Base-by-base conservation (phyloP, 2,888 invertebrate genomes). In the Aphelenchoides bicaudatus region DNA sequence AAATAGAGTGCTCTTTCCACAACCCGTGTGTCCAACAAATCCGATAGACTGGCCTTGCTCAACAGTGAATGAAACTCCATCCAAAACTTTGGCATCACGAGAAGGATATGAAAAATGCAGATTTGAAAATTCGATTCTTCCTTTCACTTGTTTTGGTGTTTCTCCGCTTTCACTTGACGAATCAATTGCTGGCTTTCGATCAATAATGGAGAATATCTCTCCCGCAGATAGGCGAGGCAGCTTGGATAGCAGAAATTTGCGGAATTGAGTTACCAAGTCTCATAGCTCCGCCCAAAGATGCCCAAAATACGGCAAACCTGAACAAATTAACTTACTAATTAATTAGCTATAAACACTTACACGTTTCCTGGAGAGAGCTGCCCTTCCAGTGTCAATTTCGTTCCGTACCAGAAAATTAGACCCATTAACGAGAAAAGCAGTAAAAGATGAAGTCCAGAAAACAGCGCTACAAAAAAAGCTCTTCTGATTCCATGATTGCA, bases 151-250 rank as follows among this genome's bases (percentile, higher is more conserved):
- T 0, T 71, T 64, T 1, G 79, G 81, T 63, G 74, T 79, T 8
- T 78, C 64, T 28, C 84, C 84, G 30, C 72, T 68, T 13, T 75
- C 71, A 2, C 80, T 78, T 23, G 74, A 74, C 34, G 81, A 79
- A 67, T 84, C 83, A 43, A 84, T 83, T 31, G 71, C 73, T 0
- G 83, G 81, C 66, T 79, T 74, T 64, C 78, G 73, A 61, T 82
- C 81, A 55, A 83, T 81, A 16, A 83, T 80, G 25, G 80, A 75
- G 61, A 80, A 81, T 10, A 83, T 78, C 2, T 78, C 79, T 2
- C 86, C 85, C 0, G 87, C 88, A 0, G 90, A 87, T 0, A 89
- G 88, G 89, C 71, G 86, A 85, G 0, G 89, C 88, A 27, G 86
- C 85, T 0, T 88, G 86, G 70, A 91, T 87, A 5, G 87, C 85